These are phyloP conservation scores for Hemaris fuciformis DNA, from an alignment of 2,888 invertebrate species.

Conservation along the genomic window DNA sequence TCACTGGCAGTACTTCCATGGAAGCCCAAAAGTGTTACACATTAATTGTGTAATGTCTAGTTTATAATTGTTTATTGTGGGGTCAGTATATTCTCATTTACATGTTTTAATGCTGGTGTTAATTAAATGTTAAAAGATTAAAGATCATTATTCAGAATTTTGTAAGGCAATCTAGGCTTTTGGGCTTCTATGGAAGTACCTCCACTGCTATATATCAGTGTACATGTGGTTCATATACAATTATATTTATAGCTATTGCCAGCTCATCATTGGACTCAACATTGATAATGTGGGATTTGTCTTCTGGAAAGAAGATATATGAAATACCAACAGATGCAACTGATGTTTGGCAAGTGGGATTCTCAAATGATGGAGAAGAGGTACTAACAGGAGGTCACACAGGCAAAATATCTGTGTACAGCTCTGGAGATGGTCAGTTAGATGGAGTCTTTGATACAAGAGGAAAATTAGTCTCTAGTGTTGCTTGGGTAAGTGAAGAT, in stretches of 20 bases:
- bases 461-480: constrained; percentile 95
- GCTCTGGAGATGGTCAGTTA: constrained; percentile 89
- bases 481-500: constrained; percentile 91
- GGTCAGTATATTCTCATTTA: no score
- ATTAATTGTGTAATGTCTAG: no score
- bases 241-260: constrained; percentile 85
- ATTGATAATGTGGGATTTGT: constrained; percentile 94
- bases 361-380: constrained; percentile 94
- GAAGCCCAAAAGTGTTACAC: no score
- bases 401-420: constrained; percentile 94
- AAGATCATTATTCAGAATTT: no score
- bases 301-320: constrained; percentile 89
- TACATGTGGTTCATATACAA: neutral
- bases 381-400: constrained; percentile 95
- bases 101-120: no score
- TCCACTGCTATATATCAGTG: no score
- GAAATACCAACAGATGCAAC: constrained; percentile 92
- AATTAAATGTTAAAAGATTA: no score
- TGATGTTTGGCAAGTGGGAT: constrained; percentile 96
- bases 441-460: constrained; percentile 93
- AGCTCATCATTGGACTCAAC: constrained; percentile 96
- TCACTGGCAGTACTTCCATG: no score
- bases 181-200: no score
- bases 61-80: no score
- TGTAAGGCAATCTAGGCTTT: no score